A percentile compares a stretch with the other conserved stretches of the same genome.
Evolutionary conservation across 1,140 invertebrate species (phyloP).

Genomic region (Apis laboriosa): DNA sequence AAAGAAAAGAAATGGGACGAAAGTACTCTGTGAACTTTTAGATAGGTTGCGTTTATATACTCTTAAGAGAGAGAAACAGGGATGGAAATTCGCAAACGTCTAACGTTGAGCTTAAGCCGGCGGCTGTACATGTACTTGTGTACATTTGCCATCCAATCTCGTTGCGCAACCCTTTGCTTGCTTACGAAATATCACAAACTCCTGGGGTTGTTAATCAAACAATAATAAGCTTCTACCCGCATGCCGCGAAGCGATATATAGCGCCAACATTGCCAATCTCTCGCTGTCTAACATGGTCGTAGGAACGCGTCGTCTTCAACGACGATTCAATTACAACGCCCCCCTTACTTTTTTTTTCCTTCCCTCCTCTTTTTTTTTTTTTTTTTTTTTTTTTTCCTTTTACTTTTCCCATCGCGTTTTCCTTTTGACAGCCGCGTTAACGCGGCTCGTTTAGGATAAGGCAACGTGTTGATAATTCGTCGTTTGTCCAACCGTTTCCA

Average conservation of each 20-base stretch:
- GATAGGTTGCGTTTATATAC: not conserved
- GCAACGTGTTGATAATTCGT: not conserved
- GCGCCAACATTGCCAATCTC: conserved; percentile 35
- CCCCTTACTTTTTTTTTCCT: not conserved
- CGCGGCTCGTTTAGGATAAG: not conserved
- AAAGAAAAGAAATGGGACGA: conserved; percentile 1
- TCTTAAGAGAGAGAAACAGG: conserved; percentile 34
- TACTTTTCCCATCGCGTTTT: not conserved
- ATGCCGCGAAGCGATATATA: conserved; percentile 43
- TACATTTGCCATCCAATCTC: conserved; percentile 63
- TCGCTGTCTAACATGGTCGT: not conserved
- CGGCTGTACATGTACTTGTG: conserved; percentile 29
- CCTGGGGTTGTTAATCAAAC: conserved; percentile 61
- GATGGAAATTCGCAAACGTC: conserved; percentile 35
- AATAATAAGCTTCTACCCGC: conserved; percentile 58
- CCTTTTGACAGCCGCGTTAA: not conserved
- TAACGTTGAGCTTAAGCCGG: conserved; percentile 33
- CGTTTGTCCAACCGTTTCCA: not conserved
- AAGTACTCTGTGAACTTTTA: not conserved
- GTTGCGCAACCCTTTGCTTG: conserved; percentile 63
- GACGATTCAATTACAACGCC: conserved; percentile 49
- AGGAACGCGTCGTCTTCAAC: conserved; percentile 5
- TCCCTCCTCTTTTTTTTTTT: not conserved
- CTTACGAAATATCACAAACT: conserved; percentile 68
- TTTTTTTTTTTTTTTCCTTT: not conserved